Base-by-base conservation (phyloP, 2,797 vertebrate genomes). In the Hozukius guyotensis region DNA sequence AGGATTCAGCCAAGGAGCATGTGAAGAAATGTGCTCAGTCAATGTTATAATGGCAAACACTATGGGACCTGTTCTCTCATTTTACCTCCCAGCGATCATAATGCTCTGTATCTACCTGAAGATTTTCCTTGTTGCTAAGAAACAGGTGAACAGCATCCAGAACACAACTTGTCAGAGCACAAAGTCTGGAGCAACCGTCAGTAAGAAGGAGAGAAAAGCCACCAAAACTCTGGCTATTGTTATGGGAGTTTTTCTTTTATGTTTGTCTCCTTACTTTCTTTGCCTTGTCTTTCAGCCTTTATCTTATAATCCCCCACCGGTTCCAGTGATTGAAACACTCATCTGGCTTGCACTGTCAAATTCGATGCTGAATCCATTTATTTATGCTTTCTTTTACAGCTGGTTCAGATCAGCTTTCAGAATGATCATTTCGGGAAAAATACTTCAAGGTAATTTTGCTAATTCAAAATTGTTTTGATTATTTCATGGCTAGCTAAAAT, bases 341-440 rank as follows among this genome's bases (percentile, higher is more conserved):
- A 92, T 95, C 83, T 97, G 83, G 75, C 53, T 97, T 72, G 94
- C 95, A 24, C 96, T 96, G 76, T 91, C 97, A 61, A 98, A 98
- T 81, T 97, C 97, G 18, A 93, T 94, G 32, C 92, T 97, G 49
- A 98, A 97, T 71, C 97, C 97, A 14, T 90, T 97, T 63, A 90
- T 98, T 80, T 98, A 98, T 75, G 96, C 96, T 3, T 97, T 97
- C 89, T 97, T 97, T 90, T 97, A 97, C 81, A 91, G 89, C 8
- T 97, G 96, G 96, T 98, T 98, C 90, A 94, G 95, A 75, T 94
- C 74, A 42, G 96, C 89, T 13, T 77, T 86, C 20, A 86, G 25
- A 79, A 83, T 83, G 16, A 87, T 89, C 0, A 38, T 86, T 8
- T 80, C 55, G 8, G 81, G 88, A 14, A 83, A 72, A 79, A 83